Base-by-base conservation (phyloP, 2,113 vertebrate species). In the Pedetes capensis region DNA sequence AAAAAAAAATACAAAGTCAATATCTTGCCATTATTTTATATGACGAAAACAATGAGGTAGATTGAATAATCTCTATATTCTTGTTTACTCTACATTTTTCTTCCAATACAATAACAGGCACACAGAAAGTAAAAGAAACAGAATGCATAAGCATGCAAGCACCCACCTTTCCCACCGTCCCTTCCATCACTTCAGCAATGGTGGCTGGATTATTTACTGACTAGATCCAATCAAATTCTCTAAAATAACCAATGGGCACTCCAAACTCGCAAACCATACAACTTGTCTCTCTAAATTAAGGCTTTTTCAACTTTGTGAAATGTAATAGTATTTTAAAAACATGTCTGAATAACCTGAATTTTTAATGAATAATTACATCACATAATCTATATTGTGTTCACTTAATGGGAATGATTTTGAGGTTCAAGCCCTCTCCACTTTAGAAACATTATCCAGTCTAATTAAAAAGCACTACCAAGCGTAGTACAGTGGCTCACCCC, bases 11-110 rank as follows among this genome's bases (percentile, higher is more conserved):
- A n/a, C 18, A 81, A 25, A 12, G 51, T 89, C 68, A 55, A 74
- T 80, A 72, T 79, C 86, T 84, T 91, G n/a, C 27, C 75, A 80
- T 68, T 68, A 93, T 44, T 89, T 57, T 86, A 66, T 27, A 72
- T 55, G 66, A 69, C 11, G 32, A 79, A 83, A 96, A 95, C n/a
- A 69, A 29, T 61, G 23, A 91, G 53, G n/a, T 27, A 69, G 20
- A 32, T 37, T 89, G 49, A 87, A 80, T 66, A 63, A 55, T 68
- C 47, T 93, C 81, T 8, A 81, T 53, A 74, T 49, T 85, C 34
- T 76, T 64, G 29, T 69, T 82, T 61, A 85, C 44, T 76, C 51
- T 89, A 75, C 74, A 49, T 44, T 90, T 89, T 89, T 44, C 79
- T 87, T 95, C 57, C 51, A 71, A 42, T 55, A 57, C 39, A 93